Percentiles rank a stretch among this genome's conserved stretches.
phyloP scores from a whole-genome alignment of 2,113 vertebrate species.

The Erythrocebus patas region DNA sequence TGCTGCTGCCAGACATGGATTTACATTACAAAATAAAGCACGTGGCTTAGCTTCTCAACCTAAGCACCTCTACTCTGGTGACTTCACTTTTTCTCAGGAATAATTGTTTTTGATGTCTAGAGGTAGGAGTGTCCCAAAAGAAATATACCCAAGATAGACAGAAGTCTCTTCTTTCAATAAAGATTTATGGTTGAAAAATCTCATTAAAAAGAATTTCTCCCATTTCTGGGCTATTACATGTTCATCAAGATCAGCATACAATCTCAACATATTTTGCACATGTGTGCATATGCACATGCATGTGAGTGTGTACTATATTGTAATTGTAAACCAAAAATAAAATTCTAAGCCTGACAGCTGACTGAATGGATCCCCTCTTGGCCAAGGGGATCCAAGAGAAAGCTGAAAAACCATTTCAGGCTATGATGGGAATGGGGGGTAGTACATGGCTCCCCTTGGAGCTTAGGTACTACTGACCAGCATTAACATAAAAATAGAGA shows the following conservation, averaged over 20 bases:
- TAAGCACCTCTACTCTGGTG: background rate
- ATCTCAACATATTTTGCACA: background rate
- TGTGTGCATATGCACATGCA: background rate
- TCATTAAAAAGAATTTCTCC: background rate
- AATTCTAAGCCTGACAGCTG: too few relatives aligned
- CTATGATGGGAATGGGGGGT: too few relatives aligned
- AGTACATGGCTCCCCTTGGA: too few relatives aligned
- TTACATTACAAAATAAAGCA: background rate
- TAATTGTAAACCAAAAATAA: background rate
- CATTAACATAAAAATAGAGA: too few relatives aligned
- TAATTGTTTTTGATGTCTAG: background rate
- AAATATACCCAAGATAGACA: background rate
- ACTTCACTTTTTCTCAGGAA: background rate
- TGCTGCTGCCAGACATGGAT: background rate
- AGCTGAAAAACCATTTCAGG: too few relatives aligned
- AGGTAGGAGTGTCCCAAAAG: background rate
- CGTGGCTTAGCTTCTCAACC: background rate
- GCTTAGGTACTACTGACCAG: too few relatives aligned
- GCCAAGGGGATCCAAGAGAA: too few relatives aligned
- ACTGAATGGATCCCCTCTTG: too few relatives aligned
- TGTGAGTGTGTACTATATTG: background rate
- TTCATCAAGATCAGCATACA: background rate
- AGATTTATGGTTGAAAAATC: background rate
- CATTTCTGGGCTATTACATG: background rate
- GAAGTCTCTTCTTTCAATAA: background rate